Evolutionary conservation across 2,888 invertebrate genomes (phyloP).

Genomic region (Netelia melanura): DNA sequence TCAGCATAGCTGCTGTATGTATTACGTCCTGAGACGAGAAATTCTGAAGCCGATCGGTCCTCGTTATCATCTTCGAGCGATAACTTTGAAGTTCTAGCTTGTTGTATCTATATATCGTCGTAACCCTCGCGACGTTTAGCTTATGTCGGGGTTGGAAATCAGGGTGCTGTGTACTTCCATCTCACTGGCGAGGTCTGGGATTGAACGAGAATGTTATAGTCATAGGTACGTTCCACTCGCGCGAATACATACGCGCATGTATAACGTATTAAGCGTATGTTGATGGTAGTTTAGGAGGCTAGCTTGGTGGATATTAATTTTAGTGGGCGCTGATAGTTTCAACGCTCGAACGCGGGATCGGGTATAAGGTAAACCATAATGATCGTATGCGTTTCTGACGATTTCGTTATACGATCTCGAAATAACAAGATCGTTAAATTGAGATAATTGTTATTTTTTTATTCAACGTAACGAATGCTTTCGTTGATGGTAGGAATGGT

Average conservation of each 20-base stretch:
- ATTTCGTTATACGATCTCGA: neutral
- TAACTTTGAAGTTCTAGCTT: conserved; percentile 36
- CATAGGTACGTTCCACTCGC: neutral
- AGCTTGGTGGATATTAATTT: conserved; percentile 4
- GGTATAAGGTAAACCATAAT: conserved; percentile 14
- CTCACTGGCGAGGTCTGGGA: conserved; percentile 5
- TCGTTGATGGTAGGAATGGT: too few relatives aligned
- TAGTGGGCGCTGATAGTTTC: neutral
- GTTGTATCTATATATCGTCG: neutral
- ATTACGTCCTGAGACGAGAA: neutral
- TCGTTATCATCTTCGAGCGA: conserved; percentile 44
- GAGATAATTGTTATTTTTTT: too few relatives aligned
- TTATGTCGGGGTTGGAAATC: conserved; percentile 31
- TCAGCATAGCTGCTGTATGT: too few relatives aligned
- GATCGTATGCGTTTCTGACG: conserved; percentile 19
- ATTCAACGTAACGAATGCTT: too few relatives aligned
- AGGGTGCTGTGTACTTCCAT: conserved; percentile 11
- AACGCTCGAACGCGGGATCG: conserved; percentile 12
- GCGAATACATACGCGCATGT: neutral
- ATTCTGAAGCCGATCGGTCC: conserved; percentile 41
- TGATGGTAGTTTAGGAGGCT: neutral
- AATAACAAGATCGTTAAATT: neutral
- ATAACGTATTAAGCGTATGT: neutral
- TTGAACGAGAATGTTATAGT: conserved; percentile 2
- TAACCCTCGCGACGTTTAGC: conserved; percentile 30